These are phyloP conservation scores for Orientallactaga bullata DNA, from an alignment of 2,113 vertebrate species.

Conservation along the genomic window DNA sequence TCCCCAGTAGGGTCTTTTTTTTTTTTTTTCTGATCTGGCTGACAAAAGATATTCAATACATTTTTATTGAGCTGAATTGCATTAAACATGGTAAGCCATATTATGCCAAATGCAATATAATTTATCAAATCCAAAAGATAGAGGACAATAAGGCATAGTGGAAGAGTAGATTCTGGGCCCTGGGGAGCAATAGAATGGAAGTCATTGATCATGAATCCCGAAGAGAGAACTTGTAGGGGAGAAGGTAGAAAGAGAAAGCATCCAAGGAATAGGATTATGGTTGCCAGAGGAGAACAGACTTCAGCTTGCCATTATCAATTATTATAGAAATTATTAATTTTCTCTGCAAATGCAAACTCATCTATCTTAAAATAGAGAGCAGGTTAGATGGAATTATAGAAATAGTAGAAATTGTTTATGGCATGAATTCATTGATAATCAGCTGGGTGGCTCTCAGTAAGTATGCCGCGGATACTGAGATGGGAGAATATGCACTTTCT, in stretches of 20 bases:
- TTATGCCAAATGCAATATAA: background rate
- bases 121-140: background rate
- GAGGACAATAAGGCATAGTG: background rate
- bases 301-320: background rate
- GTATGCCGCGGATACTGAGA: background rate
- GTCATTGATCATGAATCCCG: background rate
- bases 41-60: conserved; percentile 6
- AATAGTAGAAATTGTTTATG: background rate
- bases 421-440: background rate
- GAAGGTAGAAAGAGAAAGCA: background rate
- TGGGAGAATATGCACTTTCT: background rate
- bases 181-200: background rate
- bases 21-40: background rate
- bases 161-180: background rate
- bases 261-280: background rate
- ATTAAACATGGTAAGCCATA: background rate
- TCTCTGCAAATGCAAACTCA: background rate
- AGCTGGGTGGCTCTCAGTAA: background rate
- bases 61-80: conserved; percentile 28
- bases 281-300: background rate
- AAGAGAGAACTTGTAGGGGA: background rate
- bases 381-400: background rate
- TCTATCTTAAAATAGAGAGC: background rate
- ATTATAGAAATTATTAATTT: background rate
- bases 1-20: background rate